Percentiles rank a stretch among this genome's conserved stretches.
Conservation (phyloP, 1,140 invertebrate species). For the Charaxes varanes region DNA sequence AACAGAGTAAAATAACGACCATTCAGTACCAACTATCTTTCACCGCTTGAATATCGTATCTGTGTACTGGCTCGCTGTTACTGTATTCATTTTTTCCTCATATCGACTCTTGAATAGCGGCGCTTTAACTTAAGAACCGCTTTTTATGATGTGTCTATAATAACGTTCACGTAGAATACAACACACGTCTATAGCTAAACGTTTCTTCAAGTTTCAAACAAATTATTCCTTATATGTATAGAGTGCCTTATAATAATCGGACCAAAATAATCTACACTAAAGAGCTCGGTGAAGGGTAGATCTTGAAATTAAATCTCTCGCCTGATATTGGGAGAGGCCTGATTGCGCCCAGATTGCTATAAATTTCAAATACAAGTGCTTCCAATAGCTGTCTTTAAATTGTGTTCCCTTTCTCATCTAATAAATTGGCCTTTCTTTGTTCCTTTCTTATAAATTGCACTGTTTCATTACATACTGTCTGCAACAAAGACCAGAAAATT, state of each 20-base stretch:
- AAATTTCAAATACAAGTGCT: conserved; percentile 64
- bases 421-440: conserved; percentile 70
- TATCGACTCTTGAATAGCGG: conserved; percentile 25
- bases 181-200: no score
- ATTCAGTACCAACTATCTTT: conserved; percentile 66
- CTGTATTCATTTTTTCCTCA: conserved; percentile 40
- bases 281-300: conserved; percentile 44
- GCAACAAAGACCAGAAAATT: no score
- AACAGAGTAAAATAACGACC: conserved; percentile 62
- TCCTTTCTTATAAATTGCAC: conserved; percentile 38
- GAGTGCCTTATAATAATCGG: no score
- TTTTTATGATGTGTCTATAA: conserved; percentile 10
- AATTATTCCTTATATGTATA: no score
- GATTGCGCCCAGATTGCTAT: conserved; percentile 65
- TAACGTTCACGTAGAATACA: no score
- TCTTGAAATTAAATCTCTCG: conserved; percentile 58
- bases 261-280: conserved; percentile 17
- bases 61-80: conserved; percentile 36
- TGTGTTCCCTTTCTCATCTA: conserved; percentile 64
- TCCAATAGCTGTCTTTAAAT: conserved; percentile 61
- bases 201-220: no score
- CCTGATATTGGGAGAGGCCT: conserved; percentile 49
- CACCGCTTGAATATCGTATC: conserved; percentile 63
- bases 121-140: conserved; percentile 13
- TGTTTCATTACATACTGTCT: no score